Evolutionary conservation across 92 coral and sea anemone genomes (phyloP).

Genomic region (Palythoa grandiflora): DNA sequence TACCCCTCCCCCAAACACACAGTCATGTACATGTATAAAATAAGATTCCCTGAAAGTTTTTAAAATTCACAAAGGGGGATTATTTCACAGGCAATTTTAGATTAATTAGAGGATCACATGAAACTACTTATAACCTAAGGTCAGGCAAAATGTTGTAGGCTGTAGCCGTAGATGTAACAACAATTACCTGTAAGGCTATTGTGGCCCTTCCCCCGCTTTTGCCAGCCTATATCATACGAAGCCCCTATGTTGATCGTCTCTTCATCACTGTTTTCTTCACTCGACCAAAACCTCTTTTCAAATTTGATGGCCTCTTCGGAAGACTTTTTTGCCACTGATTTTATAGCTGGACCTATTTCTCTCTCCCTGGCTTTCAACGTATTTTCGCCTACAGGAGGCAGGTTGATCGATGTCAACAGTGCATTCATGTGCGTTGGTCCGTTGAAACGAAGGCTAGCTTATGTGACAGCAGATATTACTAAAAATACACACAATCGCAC

Average conservation of each 20-base stretch:
- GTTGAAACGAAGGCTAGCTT: too few relatives aligned
- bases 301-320: background rate
- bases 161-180: background rate
- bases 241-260: background rate
- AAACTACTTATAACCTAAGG: background rate
- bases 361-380: conserved; percentile 47
- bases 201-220: conserved; percentile 14
- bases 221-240: conserved; percentile 20
- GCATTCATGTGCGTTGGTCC: conserved; percentile 58
- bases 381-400: conserved; percentile 41
- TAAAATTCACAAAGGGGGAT: background rate
- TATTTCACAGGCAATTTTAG: background rate
- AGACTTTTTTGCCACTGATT: background rate
- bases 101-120: background rate
- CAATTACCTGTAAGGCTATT: conserved; percentile 7
- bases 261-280: background rate
- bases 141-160: background rate
- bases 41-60: background rate
- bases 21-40: background rate
- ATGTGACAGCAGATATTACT: too few relatives aligned
- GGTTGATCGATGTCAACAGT: conserved; percentile 53
- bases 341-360: conserved; percentile 42
- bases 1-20: background rate
- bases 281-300: background rate
- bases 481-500: too few relatives aligned